Percentiles rank a stretch among this genome's conserved stretches.
Evolutionary conservation across 1,140 invertebrate genomes (phyloP).

Genomic region (Bombus turneri): DNA sequence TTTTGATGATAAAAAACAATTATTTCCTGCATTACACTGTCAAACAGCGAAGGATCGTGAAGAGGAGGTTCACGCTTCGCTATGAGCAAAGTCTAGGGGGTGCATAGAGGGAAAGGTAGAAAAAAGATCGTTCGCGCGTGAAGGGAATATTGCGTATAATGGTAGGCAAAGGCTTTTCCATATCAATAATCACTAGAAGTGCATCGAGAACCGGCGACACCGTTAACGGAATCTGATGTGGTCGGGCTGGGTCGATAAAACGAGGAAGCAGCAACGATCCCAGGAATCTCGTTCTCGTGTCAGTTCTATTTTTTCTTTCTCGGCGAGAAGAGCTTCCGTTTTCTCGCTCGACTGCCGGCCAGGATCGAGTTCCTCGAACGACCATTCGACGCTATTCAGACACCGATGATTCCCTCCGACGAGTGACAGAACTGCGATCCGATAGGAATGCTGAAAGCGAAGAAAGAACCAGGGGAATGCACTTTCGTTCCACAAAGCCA

Average conservation of each 20-base stretch:
- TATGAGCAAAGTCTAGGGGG: background rate
- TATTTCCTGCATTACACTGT: no score
- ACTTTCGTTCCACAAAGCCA: slow-evolving; percentile 31
- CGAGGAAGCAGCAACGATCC: slow-evolving; percentile 55
- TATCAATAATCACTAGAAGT: background rate
- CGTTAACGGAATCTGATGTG: slow-evolving; percentile 44
- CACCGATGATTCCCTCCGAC: background rate
- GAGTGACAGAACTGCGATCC: background rate
- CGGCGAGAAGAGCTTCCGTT: slow-evolving; percentile 21
- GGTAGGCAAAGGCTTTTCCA: background rate
- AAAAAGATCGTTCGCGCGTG: background rate
- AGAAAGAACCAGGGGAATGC: slow-evolving; percentile 17
- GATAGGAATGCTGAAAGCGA: slow-evolving; percentile 40
- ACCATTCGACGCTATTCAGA: background rate
- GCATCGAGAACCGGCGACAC: slow-evolving; percentile 15
- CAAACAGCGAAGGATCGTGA: no score
- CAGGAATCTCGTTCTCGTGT: slow-evolving; percentile 51
- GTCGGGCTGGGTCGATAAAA: slow-evolving; percentile 24
- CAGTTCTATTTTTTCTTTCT: slow-evolving; percentile 43
- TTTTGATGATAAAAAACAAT: no score
- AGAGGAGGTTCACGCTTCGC: background rate
- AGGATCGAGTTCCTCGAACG: background rate
- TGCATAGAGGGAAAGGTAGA: background rate
- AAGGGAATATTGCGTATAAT: background rate
- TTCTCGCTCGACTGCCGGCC: slow-evolving; percentile 2